Evolutionary conservation across 64 coral and sea anemone genomes (phyloP).

Genomic region (Porites lutea): DNA sequence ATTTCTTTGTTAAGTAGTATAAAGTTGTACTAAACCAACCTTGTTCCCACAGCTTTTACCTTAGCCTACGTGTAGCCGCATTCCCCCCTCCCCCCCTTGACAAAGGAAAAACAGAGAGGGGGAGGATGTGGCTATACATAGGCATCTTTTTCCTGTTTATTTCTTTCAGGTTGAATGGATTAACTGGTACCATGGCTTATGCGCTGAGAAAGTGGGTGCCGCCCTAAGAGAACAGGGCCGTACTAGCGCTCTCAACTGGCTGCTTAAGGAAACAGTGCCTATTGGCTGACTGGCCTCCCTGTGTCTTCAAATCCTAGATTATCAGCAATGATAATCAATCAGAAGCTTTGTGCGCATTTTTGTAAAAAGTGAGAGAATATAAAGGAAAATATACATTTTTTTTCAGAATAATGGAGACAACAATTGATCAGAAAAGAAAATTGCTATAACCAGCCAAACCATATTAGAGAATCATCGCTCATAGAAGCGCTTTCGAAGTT

Average conservation of each 20-base stretch:
- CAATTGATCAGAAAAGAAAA: background rate
- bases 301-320: background rate
- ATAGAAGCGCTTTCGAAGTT: no score
- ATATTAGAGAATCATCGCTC: no score
- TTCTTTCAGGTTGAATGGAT: constrained; percentile 88
- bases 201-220: constrained; percentile 87
- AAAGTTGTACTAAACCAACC: no score
- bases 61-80: no score
- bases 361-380: background rate
- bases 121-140: no score
- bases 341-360: background rate
- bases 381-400: background rate
- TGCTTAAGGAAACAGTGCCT: constrained; percentile 85
- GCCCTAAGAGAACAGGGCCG: constrained; percentile 83
- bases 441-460: no score
- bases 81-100: no score
- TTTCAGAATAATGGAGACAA: background rate
- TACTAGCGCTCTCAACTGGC: constrained; percentile 81
- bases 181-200: constrained; percentile 89
- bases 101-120: no score
- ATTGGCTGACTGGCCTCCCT: constrained; percentile 51
- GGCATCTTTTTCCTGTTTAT: no score
- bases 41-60: no score
- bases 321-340: background rate
- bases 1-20: no score